Conservation (phyloP, 2,113 vertebrate species). For the Glaucidium brasilianum region DNA sequence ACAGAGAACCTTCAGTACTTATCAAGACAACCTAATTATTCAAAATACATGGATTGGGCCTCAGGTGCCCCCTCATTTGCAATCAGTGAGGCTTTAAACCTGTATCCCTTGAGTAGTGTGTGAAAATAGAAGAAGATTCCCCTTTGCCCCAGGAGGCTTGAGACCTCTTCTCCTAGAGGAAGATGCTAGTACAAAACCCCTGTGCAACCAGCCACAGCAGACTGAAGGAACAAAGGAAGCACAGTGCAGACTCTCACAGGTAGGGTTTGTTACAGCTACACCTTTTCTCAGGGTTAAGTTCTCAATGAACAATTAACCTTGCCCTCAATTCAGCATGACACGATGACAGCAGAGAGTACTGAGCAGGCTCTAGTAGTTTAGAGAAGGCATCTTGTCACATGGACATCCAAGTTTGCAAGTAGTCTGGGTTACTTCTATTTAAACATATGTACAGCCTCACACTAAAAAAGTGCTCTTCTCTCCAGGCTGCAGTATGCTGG, state of each 20-base stretch:
- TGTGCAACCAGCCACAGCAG: not conserved
- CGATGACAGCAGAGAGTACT: not conserved
- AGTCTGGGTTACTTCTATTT: not conserved
- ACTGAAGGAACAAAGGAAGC: not conserved
- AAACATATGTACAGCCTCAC: not conserved
- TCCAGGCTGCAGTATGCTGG: not conserved
- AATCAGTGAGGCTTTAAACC: not conserved
- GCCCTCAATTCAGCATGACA: not conserved
- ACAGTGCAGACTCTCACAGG: not conserved
- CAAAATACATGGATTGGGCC: not conserved
- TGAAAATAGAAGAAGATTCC: constrained; percentile 17
- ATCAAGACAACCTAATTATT: not conserved
- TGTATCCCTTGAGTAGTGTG: not conserved
- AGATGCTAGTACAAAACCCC: not conserved
- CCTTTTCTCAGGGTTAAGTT: not conserved
- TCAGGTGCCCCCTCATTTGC: not conserved
- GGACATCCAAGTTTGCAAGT: not conserved
- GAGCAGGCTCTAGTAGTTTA: not conserved
- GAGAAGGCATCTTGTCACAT: not conserved
- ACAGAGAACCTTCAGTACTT: not conserved
- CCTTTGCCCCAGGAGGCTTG: not conserved
- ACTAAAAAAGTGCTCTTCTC: not conserved
- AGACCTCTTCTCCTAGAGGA: not conserved
- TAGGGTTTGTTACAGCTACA: not conserved
- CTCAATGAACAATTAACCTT: constrained; percentile 1